These are phyloP conservation scores for Coregonus suidteri DNA, from an alignment of 2,797 vertebrate genomes.

Conservation along the genomic window DNA sequence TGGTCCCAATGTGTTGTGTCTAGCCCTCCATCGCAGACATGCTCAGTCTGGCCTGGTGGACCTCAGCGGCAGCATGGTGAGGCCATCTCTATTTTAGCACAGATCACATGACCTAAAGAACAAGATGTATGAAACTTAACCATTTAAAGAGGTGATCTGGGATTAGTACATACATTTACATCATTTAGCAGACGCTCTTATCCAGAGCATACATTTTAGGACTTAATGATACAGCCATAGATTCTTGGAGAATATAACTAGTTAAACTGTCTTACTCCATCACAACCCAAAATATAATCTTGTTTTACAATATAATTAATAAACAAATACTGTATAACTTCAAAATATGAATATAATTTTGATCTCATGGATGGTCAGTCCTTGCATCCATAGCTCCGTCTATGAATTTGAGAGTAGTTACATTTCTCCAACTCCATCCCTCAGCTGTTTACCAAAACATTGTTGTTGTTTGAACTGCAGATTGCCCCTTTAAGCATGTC, in stretches of 20 bases:
- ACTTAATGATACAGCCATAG: background rate
- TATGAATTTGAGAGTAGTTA: background rate
- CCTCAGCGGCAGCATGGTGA: constrained; percentile 94
- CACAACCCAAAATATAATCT: background rate
- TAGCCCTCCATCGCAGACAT: constrained; percentile 94
- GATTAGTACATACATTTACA: too few relatives aligned
- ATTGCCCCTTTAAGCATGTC: background rate
- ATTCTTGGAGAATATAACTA: background rate
- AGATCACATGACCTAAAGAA: background rate
- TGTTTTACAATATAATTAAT: background rate
- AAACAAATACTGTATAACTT: background rate
- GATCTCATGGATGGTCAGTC: too few relatives aligned
- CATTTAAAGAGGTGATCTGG: background rate
- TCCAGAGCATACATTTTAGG: too few relatives aligned
- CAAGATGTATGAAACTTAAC: background rate
- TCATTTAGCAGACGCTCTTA: too few relatives aligned
- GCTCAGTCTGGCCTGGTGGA: constrained; percentile 95
- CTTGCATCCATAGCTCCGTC: background rate
- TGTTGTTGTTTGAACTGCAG: background rate
- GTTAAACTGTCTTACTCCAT: background rate
- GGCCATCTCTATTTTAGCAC: constrained; percentile 37
- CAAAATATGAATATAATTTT: background rate
- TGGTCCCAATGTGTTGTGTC: constrained; percentile 11
- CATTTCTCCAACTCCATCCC: background rate
- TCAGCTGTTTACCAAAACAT: background rate